These are phyloP conservation scores for Hetaerina titia DNA, from an alignment of 2,888 invertebrate species.

Conservation along the genomic window DNA sequence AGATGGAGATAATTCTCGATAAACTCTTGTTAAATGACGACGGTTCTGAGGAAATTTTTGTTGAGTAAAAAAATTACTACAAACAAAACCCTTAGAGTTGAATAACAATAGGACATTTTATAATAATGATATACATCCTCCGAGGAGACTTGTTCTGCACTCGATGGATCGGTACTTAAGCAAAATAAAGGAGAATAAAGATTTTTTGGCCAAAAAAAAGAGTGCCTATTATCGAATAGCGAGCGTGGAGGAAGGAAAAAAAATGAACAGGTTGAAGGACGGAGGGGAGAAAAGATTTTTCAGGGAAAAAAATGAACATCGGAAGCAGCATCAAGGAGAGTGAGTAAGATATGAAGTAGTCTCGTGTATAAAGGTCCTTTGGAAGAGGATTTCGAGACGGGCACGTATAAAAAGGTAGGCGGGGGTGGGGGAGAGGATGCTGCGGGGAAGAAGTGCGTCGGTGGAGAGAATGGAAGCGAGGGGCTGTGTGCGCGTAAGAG, in stretches of 20 bases:
- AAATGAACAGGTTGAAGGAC: background rate
- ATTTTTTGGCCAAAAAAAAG: no score
- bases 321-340: background rate
- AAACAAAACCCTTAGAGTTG: no score
- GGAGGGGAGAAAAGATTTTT: background rate
- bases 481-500: background rate
- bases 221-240: no score
- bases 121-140: no score
- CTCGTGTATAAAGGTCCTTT: conserved; percentile 32
- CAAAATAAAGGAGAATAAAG: no score
- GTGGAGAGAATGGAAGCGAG: background rate
- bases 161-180: no score
- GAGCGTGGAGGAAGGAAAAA: background rate
- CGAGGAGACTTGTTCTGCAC: no score
- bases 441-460: background rate
- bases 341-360: conserved; percentile 11
- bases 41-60: no score
- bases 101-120: no score
- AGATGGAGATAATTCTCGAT: no score
- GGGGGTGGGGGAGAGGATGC: background rate
- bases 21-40: no score
- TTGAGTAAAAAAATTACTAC: no score
- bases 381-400: conserved; percentile 31
- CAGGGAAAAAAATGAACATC: background rate
- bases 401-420: background rate